Evolutionary conservation across 2,797 vertebrate genomes (phyloP), one percentile per base, ranked within the genome.

Genomic region (Chromis chromis): DNA sequence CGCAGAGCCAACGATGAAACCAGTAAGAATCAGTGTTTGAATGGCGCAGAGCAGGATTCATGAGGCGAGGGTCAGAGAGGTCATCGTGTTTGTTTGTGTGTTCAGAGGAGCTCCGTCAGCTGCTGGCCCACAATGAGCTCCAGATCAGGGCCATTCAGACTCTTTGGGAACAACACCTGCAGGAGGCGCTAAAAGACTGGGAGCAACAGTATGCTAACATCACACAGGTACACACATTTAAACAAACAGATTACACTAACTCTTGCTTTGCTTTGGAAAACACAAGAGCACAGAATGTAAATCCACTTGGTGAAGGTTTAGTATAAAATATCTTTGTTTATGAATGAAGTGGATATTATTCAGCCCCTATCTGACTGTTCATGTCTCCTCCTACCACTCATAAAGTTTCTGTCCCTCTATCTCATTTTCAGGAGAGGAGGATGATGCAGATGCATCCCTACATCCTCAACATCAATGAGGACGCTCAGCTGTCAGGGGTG

Each of bases 401-500:
- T 52, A 6, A 42, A 21, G 21, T 62, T 16, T 3, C 10, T 63
- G 9, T 44, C 25, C 70, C 22, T 68, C 21, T 59, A 1, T 36
- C 2, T 48, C 33, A 2, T 48, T 69, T 22, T 69, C 68, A 98
- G 97, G 96, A 97, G 83, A 93, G 84, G 78, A 90, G 93, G 82
- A 95, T 96, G 96, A 94, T 95, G 90, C 95, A 96, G 91, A 94
- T 94, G 77, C 89, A 94, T 70, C 96, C 96, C 6, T 96, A 97
- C 88, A 93, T 97, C 70, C 86, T 96, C 81, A 98, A 97, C 68
- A 89, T 97, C 76, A 97, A 95, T 0, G 96, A 97, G 85, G 97
- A 97, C 27, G 92, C 95, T 1, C 97, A 98, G 91, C 95, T 98
- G 65, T 96, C 96, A 0, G 95, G 96, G 1, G 96, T 96, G 59